A percentile compares a stretch with the other conserved stretches of the same genome.
Conservation (phyloP, 1,140 invertebrate species). For the Temnothorax longispinosus region DNA sequence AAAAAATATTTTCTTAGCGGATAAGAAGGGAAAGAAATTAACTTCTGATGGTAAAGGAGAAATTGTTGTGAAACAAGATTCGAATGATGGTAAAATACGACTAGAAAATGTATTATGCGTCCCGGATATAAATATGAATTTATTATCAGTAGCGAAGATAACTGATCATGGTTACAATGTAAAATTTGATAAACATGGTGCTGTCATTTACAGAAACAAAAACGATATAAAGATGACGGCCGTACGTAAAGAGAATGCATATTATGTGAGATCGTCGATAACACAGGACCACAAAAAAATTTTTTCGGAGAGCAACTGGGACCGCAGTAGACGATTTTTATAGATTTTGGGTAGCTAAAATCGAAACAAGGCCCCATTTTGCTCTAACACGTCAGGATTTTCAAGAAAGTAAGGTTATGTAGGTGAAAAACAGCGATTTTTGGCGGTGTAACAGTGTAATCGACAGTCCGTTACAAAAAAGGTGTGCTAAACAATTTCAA, state of each 20-base stretch:
- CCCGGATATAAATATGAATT: background rate
- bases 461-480: no score
- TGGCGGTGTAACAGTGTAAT: no score
- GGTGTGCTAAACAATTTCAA: no score
- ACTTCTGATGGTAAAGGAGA: background rate
- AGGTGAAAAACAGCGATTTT: no score
- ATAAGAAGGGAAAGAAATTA: conserved; percentile 40
- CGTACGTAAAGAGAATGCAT: background rate
- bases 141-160: conserved; percentile 2
- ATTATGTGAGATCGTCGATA: background rate
- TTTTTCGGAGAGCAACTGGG: no score
- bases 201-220: background rate
- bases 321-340: no score
- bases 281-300: no score
- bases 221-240: background rate
- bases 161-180: background rate
- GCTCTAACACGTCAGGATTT: no score
- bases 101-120: conserved; percentile 10
- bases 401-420: no score
- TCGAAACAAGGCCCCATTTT: no score
- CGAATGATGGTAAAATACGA: background rate
- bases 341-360: no score
- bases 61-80: background rate
- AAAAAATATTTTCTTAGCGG: background rate
- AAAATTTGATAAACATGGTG: background rate